Percentiles rank a stretch among this genome's conserved stretches.
Evolutionary conservation across 2,797 vertebrate genomes (phyloP).

Genomic region (Microcaecilia unicolor): DNA sequence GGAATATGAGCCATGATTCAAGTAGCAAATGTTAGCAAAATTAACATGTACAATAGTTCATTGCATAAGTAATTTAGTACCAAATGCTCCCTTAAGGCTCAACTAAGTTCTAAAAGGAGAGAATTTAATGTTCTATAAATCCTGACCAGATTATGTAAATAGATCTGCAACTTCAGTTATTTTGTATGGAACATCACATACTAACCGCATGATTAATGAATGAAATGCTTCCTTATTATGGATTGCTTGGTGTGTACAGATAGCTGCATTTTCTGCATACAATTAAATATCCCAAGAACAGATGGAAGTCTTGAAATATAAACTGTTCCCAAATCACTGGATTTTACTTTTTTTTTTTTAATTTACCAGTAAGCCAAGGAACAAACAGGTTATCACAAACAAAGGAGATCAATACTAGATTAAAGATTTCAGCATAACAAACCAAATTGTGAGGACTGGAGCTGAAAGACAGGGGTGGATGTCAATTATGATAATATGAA

Average conservation of each 20-base stretch:
- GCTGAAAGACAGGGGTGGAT: no score
- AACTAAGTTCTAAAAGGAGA: not conserved
- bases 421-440: no score
- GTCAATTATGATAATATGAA: rapidly evolving
- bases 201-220: constrained; percentile 23
- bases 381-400: no score
- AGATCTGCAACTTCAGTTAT: not conserved
- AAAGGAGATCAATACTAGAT: no score
- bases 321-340: constrained; percentile 7
- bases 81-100: not conserved
- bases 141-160: not conserved
- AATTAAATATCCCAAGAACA: constrained; percentile 20
- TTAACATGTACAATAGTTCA: no score
- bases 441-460: no score
- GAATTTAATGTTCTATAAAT: rapidly evolving
- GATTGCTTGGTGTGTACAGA: constrained; percentile 23
- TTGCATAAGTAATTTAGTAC: no score
- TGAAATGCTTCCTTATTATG: constrained; percentile 6
- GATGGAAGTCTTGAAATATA: constrained; percentile 27
- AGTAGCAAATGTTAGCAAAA: no score
- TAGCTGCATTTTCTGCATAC: constrained; percentile 5
- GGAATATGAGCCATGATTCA: no score
- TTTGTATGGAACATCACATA: not conserved
- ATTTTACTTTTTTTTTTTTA: no score
- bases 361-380: rapidly evolving